These are phyloP conservation scores for Actinopyga echinites DNA, from an alignment of 53 echinoderm and acorn worm species.

Conservation along the genomic window DNA sequence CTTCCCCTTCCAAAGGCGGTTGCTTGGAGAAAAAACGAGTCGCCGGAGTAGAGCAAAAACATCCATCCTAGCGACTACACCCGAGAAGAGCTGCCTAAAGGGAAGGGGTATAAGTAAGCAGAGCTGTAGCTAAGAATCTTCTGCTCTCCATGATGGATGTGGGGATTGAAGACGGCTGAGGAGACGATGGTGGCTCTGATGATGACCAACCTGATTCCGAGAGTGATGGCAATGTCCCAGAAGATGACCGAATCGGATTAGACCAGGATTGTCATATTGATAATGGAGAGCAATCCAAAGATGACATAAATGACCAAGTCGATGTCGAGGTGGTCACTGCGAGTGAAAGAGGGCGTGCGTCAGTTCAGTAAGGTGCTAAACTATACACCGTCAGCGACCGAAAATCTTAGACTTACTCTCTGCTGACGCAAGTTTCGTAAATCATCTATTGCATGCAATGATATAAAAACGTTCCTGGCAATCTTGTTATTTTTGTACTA, in stretches of 20 bases:
- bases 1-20: slow-evolving; percentile 1
- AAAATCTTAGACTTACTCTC: too few relatives aligned
- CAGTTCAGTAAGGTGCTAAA: too few relatives aligned
- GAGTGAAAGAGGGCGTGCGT: too few relatives aligned
- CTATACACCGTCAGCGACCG: too few relatives aligned
- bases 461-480: too few relatives aligned
- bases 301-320: not conserved
- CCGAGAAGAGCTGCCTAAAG: not conserved
- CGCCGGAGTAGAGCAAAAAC: not conserved
- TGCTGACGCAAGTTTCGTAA: too few relatives aligned
- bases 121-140: not conserved
- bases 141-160: not conserved
- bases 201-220: not conserved
- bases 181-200: not conserved
- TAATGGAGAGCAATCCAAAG: not conserved
- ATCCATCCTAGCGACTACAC: not conserved
- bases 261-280: not conserved
- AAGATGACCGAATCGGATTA: not conserved
- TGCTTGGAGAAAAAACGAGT: not conserved
- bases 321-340: slow-evolving; percentile 6
- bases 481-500: too few relatives aligned
- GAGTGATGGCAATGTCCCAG: not conserved
- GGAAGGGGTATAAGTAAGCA: not conserved
- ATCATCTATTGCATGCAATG: too few relatives aligned
- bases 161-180: not conserved